Conservation (phyloP, 1,140 invertebrate species). For the Sinella curviseta region DNA sequence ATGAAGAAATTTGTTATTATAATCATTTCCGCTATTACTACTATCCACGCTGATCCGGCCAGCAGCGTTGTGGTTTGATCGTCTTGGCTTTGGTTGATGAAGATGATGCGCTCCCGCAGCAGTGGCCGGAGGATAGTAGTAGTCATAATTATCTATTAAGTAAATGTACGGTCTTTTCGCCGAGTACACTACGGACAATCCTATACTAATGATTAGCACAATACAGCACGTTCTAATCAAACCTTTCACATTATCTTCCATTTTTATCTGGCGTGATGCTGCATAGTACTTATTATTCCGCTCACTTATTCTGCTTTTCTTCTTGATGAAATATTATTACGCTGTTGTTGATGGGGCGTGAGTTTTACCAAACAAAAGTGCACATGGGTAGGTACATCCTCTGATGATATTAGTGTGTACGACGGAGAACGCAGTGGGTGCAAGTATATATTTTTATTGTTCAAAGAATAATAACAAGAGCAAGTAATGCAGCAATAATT, state of each 20-base stretch:
- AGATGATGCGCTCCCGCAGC: background rate
- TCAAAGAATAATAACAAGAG: background rate
- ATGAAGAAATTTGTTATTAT: background rate
- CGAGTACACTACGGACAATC: conserved; percentile 14
- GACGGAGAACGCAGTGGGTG: too few relatives aligned
- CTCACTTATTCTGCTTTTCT: background rate
- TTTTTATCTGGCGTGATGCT: conserved; percentile 3
- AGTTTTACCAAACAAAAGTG: background rate
- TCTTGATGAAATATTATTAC: background rate
- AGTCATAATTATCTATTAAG: background rate
- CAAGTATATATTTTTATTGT: background rate
- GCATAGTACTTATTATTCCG: background rate
- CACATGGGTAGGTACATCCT: background rate
- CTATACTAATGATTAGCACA: conserved; percentile 15
- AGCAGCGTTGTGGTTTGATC: background rate
- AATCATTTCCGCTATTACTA: background rate
- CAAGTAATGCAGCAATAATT: background rate
- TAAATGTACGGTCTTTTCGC: conserved; percentile 20
- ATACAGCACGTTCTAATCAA: conserved; percentile 20
- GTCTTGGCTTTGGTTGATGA: background rate
- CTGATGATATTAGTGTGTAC: background rate
- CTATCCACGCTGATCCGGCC: background rate
- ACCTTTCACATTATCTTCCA: conserved; percentile 22
- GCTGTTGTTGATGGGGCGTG: background rate
- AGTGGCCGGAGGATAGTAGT: background rate